Evolutionary conservation across 2,113 vertebrate species (phyloP).

Genomic region (Dromas ardeola): DNA sequence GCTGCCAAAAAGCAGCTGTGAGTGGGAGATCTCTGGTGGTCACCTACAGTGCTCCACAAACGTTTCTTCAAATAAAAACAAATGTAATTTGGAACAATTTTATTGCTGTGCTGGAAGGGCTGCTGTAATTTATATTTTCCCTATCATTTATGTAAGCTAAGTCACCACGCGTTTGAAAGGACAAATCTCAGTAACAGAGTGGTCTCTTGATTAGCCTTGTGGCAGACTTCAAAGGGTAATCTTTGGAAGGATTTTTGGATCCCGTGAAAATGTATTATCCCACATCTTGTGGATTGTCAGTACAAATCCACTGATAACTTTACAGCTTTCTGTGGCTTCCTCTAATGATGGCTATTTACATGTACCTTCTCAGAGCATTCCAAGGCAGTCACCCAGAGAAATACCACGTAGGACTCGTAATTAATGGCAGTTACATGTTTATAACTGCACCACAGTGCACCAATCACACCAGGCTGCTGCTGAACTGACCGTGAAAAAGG

Average conservation of each 20-base stretch:
- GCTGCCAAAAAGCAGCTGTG: not conserved
- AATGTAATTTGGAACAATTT: not conserved
- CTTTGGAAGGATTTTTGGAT: not conserved
- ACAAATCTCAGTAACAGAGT: not conserved
- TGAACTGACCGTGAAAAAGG: not conserved
- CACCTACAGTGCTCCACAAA: not conserved
- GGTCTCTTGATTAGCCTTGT: not conserved
- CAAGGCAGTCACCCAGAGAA: not conserved
- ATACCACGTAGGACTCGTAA: not conserved
- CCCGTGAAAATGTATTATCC: not conserved
- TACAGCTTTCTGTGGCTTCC: not conserved
- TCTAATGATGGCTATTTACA: not conserved
- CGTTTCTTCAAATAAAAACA: not conserved
- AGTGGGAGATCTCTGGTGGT: not conserved
- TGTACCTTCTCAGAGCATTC: not conserved
- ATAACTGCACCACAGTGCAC: not conserved
- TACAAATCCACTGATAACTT: not conserved
- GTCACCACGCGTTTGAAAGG: not conserved
- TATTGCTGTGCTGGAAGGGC: not conserved
- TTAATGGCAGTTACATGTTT: not conserved
- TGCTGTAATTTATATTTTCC: not conserved
- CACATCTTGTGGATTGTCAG: not conserved
- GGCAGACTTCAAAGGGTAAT: not conserved
- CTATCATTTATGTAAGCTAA: not conserved
- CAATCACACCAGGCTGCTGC: not conserved